A percentile compares a stretch with the other conserved stretches of the same genome.
phyloP scores from a whole-genome alignment of 1,140 invertebrate species.

The Leptinotarsa lineolata region DNA sequence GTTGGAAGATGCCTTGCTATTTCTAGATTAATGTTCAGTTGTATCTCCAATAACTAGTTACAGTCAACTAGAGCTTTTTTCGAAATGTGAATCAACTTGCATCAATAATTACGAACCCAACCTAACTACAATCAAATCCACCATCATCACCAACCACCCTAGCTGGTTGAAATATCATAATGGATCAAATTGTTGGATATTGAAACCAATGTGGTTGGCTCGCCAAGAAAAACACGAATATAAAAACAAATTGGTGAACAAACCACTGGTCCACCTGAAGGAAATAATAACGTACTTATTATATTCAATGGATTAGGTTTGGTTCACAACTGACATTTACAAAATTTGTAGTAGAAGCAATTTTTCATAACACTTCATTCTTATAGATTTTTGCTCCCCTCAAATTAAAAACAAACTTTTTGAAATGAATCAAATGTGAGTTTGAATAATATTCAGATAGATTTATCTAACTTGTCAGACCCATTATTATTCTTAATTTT shows the following conservation, averaged over 20 bases:
- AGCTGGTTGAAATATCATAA: neutral
- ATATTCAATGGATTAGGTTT: too few species aligned
- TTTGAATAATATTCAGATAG: too few species aligned
- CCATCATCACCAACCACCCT: neutral
- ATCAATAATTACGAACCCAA: neutral
- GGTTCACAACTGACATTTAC: too few species aligned
- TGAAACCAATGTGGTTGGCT: neutral
- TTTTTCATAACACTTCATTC: too few species aligned
- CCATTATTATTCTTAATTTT: too few species aligned
- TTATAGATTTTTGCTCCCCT: too few species aligned
- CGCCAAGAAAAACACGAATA: neutral
- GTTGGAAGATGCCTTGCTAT: neutral
- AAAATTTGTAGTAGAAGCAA: too few species aligned
- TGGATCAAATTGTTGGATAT: neutral
- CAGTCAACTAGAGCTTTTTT: neutral
- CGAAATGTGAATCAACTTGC: neutral
- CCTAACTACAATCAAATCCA: neutral
- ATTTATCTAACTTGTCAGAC: too few species aligned
- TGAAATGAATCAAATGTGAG: too few species aligned
- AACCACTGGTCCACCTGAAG: too few species aligned
- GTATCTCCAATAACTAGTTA: neutral
- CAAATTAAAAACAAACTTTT: too few species aligned
- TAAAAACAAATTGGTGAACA: neutral
- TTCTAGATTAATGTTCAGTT: neutral
- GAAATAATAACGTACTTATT: too few species aligned